Conservation (phyloP, 2,113 vertebrate genomes). For the Corapipo altera region DNA sequence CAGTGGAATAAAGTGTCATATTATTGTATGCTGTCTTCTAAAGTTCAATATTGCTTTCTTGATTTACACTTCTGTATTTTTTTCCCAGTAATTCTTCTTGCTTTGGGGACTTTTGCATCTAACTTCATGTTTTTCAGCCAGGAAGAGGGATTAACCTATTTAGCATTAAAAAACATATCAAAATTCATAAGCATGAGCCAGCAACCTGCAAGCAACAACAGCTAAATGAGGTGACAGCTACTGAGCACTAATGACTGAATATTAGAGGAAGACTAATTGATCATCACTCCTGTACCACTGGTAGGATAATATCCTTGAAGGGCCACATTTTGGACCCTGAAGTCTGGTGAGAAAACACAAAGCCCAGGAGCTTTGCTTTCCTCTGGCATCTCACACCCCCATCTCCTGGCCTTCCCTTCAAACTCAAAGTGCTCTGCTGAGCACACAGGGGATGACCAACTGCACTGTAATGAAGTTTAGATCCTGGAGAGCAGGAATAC, state of each 20-base stretch:
- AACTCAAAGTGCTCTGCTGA: neutral
- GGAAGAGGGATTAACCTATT: slow-evolving; percentile 40
- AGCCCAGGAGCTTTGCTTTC: neutral
- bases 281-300: neutral
- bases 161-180: neutral
- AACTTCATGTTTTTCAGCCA: slow-evolving; percentile 38
- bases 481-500: neutral
- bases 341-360: neutral
- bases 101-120: slow-evolving; percentile 42
- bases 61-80: slow-evolving; percentile 71
- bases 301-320: neutral
- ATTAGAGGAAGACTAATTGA: neutral
- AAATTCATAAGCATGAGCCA: neutral
- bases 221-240: neutral
- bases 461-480: neutral
- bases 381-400: neutral
- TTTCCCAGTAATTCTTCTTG: slow-evolving; percentile 42
- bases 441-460: neutral
- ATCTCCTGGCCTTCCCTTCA: neutral
- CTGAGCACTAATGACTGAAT: neutral
- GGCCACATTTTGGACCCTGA: rapidly evolving
- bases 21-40: slow-evolving; percentile 72
- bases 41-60: slow-evolving; percentile 76
- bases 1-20: slow-evolving; percentile 72
- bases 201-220: neutral